Evolutionary conservation across 2,113 vertebrate species (phyloP).

Genomic region (Catharus fuscescens): DNA sequence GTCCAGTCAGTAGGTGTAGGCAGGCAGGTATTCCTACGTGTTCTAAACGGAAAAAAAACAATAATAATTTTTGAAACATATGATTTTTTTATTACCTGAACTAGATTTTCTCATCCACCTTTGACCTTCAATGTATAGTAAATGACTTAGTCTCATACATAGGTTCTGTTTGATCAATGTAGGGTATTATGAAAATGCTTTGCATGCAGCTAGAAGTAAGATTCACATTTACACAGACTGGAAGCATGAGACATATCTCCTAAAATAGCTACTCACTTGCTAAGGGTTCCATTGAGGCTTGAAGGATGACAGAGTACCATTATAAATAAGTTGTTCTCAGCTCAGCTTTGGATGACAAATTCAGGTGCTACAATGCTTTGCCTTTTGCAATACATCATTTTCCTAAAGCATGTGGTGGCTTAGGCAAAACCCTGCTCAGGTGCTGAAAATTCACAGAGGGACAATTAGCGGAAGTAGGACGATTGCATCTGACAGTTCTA

Average conservation of each 20-base stretch:
- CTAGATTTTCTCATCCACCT: neutral
- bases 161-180: neutral
- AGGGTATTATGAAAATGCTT: neutral
- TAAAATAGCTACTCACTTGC: neutral
- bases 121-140: neutral
- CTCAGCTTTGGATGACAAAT: constrained; percentile 54
- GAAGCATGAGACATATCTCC: neutral
- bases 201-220: neutral
- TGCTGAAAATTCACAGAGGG: constrained; percentile 39
- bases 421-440: neutral
- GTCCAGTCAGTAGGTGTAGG: neutral
- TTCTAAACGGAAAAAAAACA: neutral
- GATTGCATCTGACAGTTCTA: constrained; percentile 31
- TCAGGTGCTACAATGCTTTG: constrained; percentile 19
- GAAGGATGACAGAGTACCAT: constrained; percentile 26
- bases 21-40: neutral
- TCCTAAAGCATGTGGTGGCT: constrained; percentile 13
- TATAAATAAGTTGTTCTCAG: constrained; percentile 48
- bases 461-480: constrained; percentile 58
- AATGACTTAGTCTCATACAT: neutral
- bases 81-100: neutral
- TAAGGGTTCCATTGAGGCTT: constrained; percentile 1
- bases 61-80: rapidly evolving
- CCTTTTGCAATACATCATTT: constrained; percentile 43
- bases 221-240: neutral